Evolutionary conservation across 2,797 vertebrate genomes (phyloP), one percentile per base, ranked within the genome.

Genomic region (Dipus sagitta): DNA sequence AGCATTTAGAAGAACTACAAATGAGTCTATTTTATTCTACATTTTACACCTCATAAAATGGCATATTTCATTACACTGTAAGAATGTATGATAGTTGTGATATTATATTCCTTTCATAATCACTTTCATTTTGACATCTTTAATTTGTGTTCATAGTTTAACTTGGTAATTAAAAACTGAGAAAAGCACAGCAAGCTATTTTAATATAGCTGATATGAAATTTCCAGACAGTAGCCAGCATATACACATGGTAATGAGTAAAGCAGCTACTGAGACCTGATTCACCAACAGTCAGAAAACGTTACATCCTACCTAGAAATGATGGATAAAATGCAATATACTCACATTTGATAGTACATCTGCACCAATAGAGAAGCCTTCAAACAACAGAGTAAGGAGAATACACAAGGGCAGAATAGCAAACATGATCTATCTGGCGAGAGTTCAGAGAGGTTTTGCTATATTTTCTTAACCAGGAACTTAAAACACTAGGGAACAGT

Each of bases 1-100:
- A 60, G 24, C 28, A 47, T 54, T 68, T 74, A 23, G 30, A 79
- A 47, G 58, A 72, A 60, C 38, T 79, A 18, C 30, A 89, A 70
- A 75, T 34, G 38, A 6, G 2, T 17, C 2, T 42, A 12, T 32
- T 89, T 79, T 89, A 72, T 68, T 70, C 26, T 80, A 28, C 32
- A 65, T n/a, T 92, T 88, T 94, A 17, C 30, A 67, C 76, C 30
- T 80, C n/a, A 80, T 32, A 75, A 70, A 89, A 75, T 68, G 62
- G 14, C 11, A 68, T 28, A 8, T 62, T 80, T 34, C 42, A 67
- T 28, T n/a, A 38, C 30, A 17, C 6, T 81, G 38, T 87, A 74
- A 58, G n/a, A 81, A 34, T 30, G 18, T 67, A 83, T 74, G 14
- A 72, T 86, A 84, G 70, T 67, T 21, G 83, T 68, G 24, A 67